Evolutionary conservation across 2,113 vertebrate genomes (phyloP).

Genomic region (Crotalus viridis): DNA sequence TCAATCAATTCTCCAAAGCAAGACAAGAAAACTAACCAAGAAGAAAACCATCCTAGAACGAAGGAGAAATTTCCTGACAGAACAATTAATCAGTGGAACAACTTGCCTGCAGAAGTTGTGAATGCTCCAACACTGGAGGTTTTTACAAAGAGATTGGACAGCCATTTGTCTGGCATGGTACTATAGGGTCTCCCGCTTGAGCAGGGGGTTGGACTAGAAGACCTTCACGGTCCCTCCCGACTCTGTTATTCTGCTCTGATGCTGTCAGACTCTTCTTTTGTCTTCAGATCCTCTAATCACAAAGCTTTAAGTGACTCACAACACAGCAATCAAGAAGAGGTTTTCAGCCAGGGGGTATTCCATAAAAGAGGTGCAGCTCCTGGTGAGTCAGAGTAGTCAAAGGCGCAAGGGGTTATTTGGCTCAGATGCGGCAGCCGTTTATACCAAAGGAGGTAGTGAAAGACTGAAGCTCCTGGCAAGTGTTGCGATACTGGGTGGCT

Average conservation of each 20-base stretch:
- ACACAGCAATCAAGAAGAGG: background rate
- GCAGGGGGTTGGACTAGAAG: background rate
- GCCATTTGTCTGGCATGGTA: background rate
- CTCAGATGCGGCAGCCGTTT: conserved; percentile 32
- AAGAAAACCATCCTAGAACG: background rate
- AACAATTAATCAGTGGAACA: background rate
- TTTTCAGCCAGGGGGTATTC: background rate
- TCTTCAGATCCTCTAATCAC: background rate
- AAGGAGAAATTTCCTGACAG: background rate
- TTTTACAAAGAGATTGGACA: background rate
- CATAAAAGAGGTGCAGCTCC: background rate
- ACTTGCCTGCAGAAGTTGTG: background rate
- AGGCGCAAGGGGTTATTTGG: background rate
- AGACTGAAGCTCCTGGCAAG: background rate
- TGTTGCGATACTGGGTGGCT: conserved; percentile 23
- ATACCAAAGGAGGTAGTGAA: conserved; percentile 11
- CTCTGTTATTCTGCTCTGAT: background rate
- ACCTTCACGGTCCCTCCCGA: background rate
- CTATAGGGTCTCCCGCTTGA: background rate
- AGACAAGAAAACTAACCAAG: background rate
- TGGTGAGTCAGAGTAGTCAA: background rate
- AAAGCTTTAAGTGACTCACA: background rate
- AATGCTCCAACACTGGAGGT: background rate
- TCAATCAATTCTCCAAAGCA: too few relatives aligned
- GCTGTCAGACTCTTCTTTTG: background rate